Evolutionary conservation across 2,888 invertebrate species (phyloP).

Genomic region (Tribolium freemani): DNA sequence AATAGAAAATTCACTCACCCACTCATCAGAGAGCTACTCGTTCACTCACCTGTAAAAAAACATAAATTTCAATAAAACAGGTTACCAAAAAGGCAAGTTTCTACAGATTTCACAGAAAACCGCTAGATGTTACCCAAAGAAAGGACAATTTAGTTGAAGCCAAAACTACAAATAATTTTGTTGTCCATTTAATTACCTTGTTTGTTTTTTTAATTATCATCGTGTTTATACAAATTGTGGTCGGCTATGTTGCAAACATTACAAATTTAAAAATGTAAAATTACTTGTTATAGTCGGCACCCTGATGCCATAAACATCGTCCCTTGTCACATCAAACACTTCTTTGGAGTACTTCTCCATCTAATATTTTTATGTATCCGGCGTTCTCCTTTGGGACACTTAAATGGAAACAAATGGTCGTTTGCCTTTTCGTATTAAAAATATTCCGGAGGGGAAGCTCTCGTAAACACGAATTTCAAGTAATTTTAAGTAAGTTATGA

Average conservation of each 20-base stretch:
- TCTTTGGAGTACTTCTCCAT: slow-evolving; percentile 37
- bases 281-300: neutral
- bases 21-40: neutral
- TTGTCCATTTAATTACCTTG: too few relatives aligned
- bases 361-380: slow-evolving; percentile 55
- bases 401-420: slow-evolving; percentile 62
- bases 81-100: too few relatives aligned
- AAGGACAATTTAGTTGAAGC: too few relatives aligned
- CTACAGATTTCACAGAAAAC: too few relatives aligned
- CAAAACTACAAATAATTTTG: too few relatives aligned
- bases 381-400: slow-evolving; percentile 56
- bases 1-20: slow-evolving; percentile 13
- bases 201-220: too few relatives aligned
- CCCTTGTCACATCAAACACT: slow-evolving; percentile 49
- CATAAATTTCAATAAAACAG: slow-evolving; percentile 40
- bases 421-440: slow-evolving; percentile 39
- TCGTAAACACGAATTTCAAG: slow-evolving; percentile 39
- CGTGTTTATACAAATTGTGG: too few relatives aligned
- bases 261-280: neutral
- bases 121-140: too few relatives aligned
- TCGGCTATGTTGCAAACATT: too few relatives aligned
- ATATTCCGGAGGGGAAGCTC: slow-evolving; percentile 32
- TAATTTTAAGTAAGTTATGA: slow-evolving; percentile 40
- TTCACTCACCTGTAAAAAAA: slow-evolving; percentile 46
- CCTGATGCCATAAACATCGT: slow-evolving; percentile 25